Base-by-base conservation (phyloP, 2,888 invertebrate genomes). In the Drosophila parthenogenetica region DNA sequence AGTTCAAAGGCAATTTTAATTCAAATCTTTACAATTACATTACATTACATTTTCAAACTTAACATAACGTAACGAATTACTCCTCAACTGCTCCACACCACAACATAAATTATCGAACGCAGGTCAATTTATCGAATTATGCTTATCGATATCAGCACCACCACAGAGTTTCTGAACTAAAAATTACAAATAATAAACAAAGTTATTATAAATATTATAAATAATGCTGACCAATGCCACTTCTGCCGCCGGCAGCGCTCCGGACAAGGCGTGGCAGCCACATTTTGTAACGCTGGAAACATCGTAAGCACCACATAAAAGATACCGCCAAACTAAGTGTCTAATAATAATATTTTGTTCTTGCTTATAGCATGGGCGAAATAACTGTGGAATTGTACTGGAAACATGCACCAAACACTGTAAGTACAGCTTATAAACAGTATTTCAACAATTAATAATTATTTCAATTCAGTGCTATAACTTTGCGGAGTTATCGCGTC, bases 341-440 rank as follows among this genome's bases (percentile, higher is more conserved):
- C 3, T 37, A 35, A 32, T 29, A 25, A 39, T 35, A 11, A 11
- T 37, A 10, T 8, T 58, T 40, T 8, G 7, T 29, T 42, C 1
- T 32, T 58, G 17, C 16, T 35, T 49, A n/a, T 67, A 97, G 97
- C 48, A 98, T 99, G 98, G 99, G 99, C 0, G 96, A 96, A 86
- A 94, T 99, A 53, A 94, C 95, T 0, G 93, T 99, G 51, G 99
- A 99, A 92, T 93, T 99, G 74, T 99, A 99, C 90, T 99, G 99
- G 99, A 97, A 98, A 91, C 99, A 99, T 91, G 96, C 99, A 0
- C 99, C 99, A n/a, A 95, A 95, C 79, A 99, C 99, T 0, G 75
- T 75, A 48, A 2, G 60, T 75, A 35, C 14, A 2, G 4, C 11
- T 19, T 7, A 29, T 16, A 19, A 43, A 14, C 3, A 42, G 5